phyloP scores from a whole-genome alignment of 2,888 invertebrate genomes.

The Andrena trimmerana region DNA sequence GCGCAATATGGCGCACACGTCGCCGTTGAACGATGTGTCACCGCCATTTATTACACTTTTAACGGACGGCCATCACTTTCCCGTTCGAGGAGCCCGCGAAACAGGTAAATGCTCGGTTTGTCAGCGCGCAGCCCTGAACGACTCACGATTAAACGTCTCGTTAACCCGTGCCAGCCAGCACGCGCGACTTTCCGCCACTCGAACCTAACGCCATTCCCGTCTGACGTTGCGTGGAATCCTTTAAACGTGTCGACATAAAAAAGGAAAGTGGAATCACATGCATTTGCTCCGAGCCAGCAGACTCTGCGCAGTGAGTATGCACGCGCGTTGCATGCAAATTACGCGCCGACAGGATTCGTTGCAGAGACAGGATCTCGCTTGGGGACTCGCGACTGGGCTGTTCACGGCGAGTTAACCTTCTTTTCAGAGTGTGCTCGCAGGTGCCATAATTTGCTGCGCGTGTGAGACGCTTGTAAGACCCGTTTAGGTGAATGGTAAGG shows the following conservation, averaged over 20 bases:
- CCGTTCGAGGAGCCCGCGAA: slow-evolving; percentile 47
- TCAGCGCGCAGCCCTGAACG: slow-evolving; percentile 1
- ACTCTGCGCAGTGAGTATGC: neutral
- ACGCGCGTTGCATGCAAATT: slow-evolving; percentile 40
- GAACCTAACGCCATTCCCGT: slow-evolving; percentile 54
- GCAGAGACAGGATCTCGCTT: slow-evolving; percentile 33
- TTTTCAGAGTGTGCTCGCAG: slow-evolving; percentile 5
- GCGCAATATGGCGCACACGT: slow-evolving; percentile 41
- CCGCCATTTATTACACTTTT: slow-evolving; percentile 60
- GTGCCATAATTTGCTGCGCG: slow-evolving; percentile 12
- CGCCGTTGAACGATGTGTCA: slow-evolving; percentile 19
- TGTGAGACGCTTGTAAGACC: neutral
- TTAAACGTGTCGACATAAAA: slow-evolving; percentile 30
- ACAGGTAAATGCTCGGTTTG: slow-evolving; percentile 41
- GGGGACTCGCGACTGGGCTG: slow-evolving; percentile 22
- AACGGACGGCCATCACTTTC: slow-evolving; percentile 54
- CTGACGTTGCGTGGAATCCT: slow-evolving; percentile 37
- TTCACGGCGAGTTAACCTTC: slow-evolving; percentile 15
- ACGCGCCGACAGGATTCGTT: slow-evolving; percentile 10
- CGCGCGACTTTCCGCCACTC: slow-evolving; percentile 32
- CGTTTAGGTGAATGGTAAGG: neutral
- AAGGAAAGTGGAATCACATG: slow-evolving; percentile 9
- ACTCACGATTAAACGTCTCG: slow-evolving; percentile 56
- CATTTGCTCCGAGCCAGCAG: slow-evolving; percentile 23
- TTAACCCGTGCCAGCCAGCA: slow-evolving; percentile 34